These are phyloP conservation scores for Dorcus hopei DNA, from an alignment of 2,888 invertebrate genomes.

Conservation along the genomic window DNA sequence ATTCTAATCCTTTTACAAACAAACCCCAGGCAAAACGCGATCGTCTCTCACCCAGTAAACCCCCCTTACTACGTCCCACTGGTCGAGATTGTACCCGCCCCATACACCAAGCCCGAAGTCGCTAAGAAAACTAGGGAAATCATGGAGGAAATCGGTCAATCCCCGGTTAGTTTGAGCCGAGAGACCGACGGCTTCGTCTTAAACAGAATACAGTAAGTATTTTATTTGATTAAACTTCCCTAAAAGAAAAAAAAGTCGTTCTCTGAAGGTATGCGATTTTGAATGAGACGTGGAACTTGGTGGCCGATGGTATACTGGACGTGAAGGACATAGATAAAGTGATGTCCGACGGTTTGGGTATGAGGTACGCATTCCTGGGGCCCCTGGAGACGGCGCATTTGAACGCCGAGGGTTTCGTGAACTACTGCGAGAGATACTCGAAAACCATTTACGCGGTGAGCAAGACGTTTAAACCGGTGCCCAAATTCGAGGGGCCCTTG, in stretches of 20 bases:
- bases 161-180: conserved; percentile 78
- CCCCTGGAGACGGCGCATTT: conserved; percentile 91
- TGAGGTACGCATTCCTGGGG: conserved; percentile 94
- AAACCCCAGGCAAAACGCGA: conserved; percentile 54
- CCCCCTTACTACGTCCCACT: conserved; percentile 95
- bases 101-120: conserved; percentile 83
- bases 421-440: conserved; percentile 61
- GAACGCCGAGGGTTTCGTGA: conserved; percentile 82
- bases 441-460: conserved; percentile 63
- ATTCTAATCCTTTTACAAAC: not conserved
- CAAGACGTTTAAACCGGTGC: conserved; percentile 70
- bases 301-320: conserved; percentile 77
- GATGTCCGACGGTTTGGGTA: conserved; percentile 91
- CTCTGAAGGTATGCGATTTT: conserved; percentile 78
- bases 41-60: conserved; percentile 93
- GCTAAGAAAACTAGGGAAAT: conserved; percentile 69
- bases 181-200: conserved; percentile 92
- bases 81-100: conserved; percentile 91
- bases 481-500: conserved; percentile 68
- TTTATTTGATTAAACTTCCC: not conserved
- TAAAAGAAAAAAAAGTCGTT: too few relatives aligned
- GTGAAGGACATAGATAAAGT: conserved; percentile 90
- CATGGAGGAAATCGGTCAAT: conserved; percentile 88
- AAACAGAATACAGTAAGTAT: conserved; percentile 83
- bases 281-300: conserved; percentile 88